phyloP scores from a whole-genome alignment of 2,113 vertebrate genomes.

The Peromyscus maniculatus region DNA sequence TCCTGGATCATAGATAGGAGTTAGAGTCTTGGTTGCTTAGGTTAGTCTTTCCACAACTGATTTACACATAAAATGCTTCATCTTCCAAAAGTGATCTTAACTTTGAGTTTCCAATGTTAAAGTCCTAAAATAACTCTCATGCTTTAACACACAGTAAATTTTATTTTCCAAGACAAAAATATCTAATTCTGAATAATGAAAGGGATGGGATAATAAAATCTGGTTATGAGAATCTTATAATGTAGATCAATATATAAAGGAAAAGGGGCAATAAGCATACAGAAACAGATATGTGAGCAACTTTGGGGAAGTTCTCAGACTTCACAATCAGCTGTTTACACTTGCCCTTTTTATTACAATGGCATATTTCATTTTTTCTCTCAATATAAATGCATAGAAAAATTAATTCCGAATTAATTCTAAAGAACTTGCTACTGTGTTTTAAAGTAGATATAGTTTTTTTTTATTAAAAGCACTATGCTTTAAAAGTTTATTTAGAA shows the following conservation, averaged over 20 bases:
- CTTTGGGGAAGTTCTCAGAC: background rate
- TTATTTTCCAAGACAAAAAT: constrained; percentile 57
- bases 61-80: background rate
- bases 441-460: background rate
- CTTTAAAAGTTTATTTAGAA: constrained; percentile 10
- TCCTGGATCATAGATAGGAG: background rate
- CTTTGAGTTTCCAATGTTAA: background rate
- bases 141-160: constrained; percentile 28
- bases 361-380: background rate
- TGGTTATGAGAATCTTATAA: background rate
- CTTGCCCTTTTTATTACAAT: background rate
- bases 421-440: background rate
- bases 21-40: background rate
- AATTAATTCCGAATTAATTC: background rate
- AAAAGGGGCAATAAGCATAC: background rate
- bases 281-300: background rate
- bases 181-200: constrained; percentile 46
- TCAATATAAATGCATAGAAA: background rate
- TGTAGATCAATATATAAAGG: background rate
- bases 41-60: background rate
- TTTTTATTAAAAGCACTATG: background rate
- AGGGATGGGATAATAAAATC: constrained; percentile 5
- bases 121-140: constrained; percentile 24
- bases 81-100: constrained; percentile 6
- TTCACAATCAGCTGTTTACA: background rate